Conservation (phyloP, 2,797 vertebrate genomes). For the Tarsius wallacei region DNA sequence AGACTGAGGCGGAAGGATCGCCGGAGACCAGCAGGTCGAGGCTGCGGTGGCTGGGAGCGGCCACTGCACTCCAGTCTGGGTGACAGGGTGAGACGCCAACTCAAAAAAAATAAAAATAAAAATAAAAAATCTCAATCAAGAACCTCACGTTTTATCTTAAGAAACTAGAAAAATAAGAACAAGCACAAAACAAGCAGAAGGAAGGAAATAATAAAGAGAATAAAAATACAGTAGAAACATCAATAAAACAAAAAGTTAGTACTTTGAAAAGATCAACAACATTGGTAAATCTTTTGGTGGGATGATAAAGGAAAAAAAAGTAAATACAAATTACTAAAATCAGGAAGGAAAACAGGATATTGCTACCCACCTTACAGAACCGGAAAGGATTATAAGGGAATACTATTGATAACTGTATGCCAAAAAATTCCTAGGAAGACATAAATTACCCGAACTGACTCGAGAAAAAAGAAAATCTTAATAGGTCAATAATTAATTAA, state of each 20-base stretch:
- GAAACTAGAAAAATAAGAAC: background rate
- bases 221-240: background rate
- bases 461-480: background rate
- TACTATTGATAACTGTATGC: background rate
- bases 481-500: background rate
- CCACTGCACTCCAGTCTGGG: too few species aligned
- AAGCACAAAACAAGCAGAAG: background rate
- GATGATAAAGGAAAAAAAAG: background rate
- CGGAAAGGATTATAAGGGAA: background rate
- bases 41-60: too few species aligned
- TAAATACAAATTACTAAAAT: background rate
- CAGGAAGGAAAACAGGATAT: background rate
- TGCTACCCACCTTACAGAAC: background rate
- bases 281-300: background rate
- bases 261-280: background rate
- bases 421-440: background rate
- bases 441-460: background rate
- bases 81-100: too few species aligned
- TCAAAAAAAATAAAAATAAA: too few species aligned
- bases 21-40: too few species aligned
- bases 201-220: background rate
- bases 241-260: background rate
- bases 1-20: too few species aligned
- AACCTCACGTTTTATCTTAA: background rate
- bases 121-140: background rate